Conservation (phyloP, 2,797 vertebrate species). For the Sebastes vulpes region DNA sequence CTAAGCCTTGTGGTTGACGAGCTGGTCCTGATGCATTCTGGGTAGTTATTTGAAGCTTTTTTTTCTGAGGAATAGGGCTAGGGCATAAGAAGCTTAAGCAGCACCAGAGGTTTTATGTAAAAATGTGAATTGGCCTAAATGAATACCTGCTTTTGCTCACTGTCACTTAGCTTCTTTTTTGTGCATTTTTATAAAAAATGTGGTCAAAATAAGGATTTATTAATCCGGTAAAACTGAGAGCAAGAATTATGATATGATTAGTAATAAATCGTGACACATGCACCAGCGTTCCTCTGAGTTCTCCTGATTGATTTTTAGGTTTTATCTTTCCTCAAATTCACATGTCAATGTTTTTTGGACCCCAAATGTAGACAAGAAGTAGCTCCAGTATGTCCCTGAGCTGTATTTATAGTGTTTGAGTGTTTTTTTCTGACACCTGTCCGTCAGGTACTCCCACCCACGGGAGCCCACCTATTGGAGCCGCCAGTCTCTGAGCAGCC, state of each 20-base stretch:
- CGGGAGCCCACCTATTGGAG: constrained; percentile 95
- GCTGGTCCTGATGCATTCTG: too few relatives aligned
- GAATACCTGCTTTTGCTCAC: not conserved
- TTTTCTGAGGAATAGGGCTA: too few relatives aligned
- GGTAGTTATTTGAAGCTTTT: too few relatives aligned
- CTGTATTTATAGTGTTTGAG: not conserved
- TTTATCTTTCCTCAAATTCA: not conserved
- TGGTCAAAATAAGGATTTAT: not conserved
- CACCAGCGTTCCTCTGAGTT: not conserved
- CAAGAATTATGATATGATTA: not conserved
- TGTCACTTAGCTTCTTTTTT: not conserved
- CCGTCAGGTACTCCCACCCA: constrained; percentile 89
- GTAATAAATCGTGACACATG: not conserved
- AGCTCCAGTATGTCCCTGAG: not conserved
- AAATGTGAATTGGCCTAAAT: not conserved
- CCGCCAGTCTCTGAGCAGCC: constrained; percentile 96
- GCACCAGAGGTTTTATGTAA: not conserved
- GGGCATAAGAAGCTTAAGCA: not conserved
- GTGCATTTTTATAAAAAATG: not conserved
- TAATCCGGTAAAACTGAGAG: not conserved
- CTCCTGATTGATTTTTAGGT: not conserved
- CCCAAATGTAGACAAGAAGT: not conserved
- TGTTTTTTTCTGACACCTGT: not conserved
- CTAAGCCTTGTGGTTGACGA: too few relatives aligned
- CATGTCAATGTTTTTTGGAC: not conserved